phyloP scores from a whole-genome alignment of 1,140 invertebrate species.

The Panagrolaimus sp. region DNA sequence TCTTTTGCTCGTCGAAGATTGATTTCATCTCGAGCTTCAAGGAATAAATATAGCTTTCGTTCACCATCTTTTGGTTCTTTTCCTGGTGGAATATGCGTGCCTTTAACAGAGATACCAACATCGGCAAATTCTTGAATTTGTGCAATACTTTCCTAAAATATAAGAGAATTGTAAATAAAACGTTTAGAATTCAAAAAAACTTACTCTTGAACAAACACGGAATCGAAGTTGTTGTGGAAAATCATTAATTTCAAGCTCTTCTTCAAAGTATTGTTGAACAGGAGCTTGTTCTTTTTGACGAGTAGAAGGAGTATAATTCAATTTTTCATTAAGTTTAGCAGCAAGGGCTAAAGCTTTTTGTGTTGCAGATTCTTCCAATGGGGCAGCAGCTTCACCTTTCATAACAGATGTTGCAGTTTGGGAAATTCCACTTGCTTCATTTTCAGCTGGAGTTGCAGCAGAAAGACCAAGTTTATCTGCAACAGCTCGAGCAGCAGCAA shows the following conservation, averaged over 20 bases:
- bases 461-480: conserved; percentile 30
- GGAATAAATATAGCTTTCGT: conserved; percentile 91
- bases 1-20: conserved; percentile 95
- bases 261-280: conserved; percentile 78
- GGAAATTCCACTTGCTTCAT: conserved; percentile 79
- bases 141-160: conserved; percentile 77
- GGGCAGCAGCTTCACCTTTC: too few relatives aligned
- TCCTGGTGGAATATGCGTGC: conserved; percentile 87
- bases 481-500: conserved; percentile 30
- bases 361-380: conserved; percentile 38
- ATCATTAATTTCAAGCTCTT: conserved; percentile 98
- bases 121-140: conserved; percentile 98
- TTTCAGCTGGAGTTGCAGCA: conserved; percentile 21
- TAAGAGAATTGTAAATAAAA: conserved; percentile 7
- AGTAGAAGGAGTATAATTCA: conserved; percentile 82
- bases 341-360: conserved; percentile 66
- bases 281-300: conserved; percentile 66
- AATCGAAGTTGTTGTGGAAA: conserved; percentile 97
- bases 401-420: too few relatives aligned
- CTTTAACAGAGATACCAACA: conserved; percentile 92
- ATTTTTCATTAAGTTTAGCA: conserved; percentile 87
- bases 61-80: conserved; percentile 79
- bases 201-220: conserved; percentile 90
- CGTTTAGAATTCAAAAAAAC: conserved; percentile 13
- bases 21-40: conserved; percentile 92